phyloP scores from a whole-genome alignment of 2,888 invertebrate genomes.

The Melieria crassipennis region DNA sequence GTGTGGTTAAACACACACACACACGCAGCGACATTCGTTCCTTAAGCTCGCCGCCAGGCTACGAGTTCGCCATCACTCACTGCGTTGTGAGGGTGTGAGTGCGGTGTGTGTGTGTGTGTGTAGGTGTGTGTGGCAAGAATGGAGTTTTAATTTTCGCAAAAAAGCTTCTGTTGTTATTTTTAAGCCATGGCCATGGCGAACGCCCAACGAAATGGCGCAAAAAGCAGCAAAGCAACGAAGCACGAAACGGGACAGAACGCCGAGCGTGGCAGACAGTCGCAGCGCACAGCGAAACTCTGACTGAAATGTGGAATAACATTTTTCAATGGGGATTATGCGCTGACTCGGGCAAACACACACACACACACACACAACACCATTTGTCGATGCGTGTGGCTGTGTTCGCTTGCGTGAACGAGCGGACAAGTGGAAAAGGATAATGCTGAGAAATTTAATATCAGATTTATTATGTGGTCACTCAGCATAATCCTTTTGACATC shows the following conservation, averaged over 20 bases:
- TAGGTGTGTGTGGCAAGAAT: not conserved
- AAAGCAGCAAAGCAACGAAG: not conserved
- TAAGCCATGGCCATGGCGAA: conserved; percentile 1
- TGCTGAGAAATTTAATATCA: conserved; percentile 41
- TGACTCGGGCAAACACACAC: conserved; percentile 1
- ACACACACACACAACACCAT: conserved; percentile 38
- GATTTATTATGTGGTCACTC: conserved; percentile 42
- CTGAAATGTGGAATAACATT: conserved; percentile 37
- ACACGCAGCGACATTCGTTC: no score
- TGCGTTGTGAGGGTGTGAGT: no score
- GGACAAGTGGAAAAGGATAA: conserved; percentile 34
- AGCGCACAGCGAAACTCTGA: conserved; percentile 5
- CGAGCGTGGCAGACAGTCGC: not conserved
- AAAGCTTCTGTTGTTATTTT: conserved; percentile 21
- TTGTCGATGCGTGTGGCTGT: conserved; percentile 8
- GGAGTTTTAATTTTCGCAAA: conserved; percentile 32
- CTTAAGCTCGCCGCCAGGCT: no score
- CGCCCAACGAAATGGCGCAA: not conserved
- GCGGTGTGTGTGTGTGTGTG: not conserved
- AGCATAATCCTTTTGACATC: conserved; percentile 41
- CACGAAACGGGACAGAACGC: not conserved
- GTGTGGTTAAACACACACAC: no score
- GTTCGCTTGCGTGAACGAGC: conserved; percentile 25
- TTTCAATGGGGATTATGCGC: conserved; percentile 40
- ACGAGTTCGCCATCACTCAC: no score